Percentiles rank a stretch among this genome's conserved stretches.
Conservation (phyloP, 2,113 vertebrate species). For the Mesocricetus auratus region DNA sequence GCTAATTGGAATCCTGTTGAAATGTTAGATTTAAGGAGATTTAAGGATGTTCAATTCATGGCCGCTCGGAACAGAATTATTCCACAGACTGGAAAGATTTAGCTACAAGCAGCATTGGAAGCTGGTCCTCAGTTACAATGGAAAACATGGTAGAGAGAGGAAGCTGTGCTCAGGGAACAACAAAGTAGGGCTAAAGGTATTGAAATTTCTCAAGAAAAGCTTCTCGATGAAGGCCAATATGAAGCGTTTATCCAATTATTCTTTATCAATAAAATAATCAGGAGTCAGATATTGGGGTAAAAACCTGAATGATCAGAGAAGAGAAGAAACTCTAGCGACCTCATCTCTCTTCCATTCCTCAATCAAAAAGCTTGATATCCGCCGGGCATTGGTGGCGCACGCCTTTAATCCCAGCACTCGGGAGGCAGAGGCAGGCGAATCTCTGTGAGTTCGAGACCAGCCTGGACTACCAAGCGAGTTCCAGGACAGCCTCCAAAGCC, state of each 20-base stretch:
- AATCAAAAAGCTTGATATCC: too few species aligned
- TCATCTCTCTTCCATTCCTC: background rate
- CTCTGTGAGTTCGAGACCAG: too few species aligned
- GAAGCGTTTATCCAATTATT: background rate
- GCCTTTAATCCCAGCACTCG: too few species aligned
- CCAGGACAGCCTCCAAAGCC: too few species aligned
- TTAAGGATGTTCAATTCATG: background rate
- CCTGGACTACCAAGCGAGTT: too few species aligned
- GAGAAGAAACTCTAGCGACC: background rate
- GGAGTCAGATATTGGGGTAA: background rate
- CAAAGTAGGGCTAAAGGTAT: background rate
- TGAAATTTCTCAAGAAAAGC: background rate
- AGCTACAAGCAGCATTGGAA: background rate
- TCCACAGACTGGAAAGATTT: too few species aligned
- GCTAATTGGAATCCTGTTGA: background rate
- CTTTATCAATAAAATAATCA: background rate
- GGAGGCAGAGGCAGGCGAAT: too few species aligned
- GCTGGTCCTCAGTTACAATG: too few species aligned
- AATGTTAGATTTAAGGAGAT: background rate
- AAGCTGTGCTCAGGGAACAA: background rate
- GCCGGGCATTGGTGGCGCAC: too few species aligned
- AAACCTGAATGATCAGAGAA: background rate
- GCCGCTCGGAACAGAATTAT: too few species aligned
- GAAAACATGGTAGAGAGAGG: background rate
- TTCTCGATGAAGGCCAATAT: background rate